Base-by-base conservation (phyloP, 2,113 vertebrate genomes). In the Xyliphius kryptos region DNA sequence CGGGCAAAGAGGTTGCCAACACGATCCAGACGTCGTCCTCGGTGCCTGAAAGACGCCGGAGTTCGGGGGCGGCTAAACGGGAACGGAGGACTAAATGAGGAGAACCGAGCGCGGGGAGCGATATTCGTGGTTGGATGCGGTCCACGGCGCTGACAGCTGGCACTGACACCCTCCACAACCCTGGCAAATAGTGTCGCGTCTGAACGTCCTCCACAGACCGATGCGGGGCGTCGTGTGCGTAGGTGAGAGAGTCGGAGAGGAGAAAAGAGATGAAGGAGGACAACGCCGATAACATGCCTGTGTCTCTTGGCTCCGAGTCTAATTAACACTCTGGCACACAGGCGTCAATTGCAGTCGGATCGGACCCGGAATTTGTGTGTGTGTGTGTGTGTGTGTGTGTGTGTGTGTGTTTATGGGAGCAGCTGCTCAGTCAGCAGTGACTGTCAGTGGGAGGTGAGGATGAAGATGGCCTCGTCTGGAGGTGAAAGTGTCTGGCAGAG, bases 101-200 rank as follows among this genome's bases (percentile, higher is more conserved):
- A 77, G 81, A 80, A 70, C 78, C 77, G 74, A 81, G 78, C 44
- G 63, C 69, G 75, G 55, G 16, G 75, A 79, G 78, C 54, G 59
- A 78, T 76, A 74, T 61, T 61, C 64, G 68, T 57, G 66, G 63
- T 73, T 86, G 82, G 82, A 82, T 79, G 78, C 22, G 56, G 57
- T 82, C 85, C 82, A 85, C 67, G 73, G 76, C 79, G 69, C 77
- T 76, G 86, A 86, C 86, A 88, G 85, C 84, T 87, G 85, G 82
- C 84, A 77, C 72, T 36, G 80, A 80, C 81, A 86, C 83, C 82
- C 83, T 86, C 83, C 83, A 80, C 80, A 83, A 81, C 85, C 79
- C 80, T 76, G 77, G 80, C 74, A 80, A 80, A 65, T 65, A 77
- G 73, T 68, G 64, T 56, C 44, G 71, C 66, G 61, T 81, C 71